These are phyloP conservation scores for Triops cancriformis DNA, from an alignment of 1,140 invertebrate genomes.

Conservation along the genomic window DNA sequence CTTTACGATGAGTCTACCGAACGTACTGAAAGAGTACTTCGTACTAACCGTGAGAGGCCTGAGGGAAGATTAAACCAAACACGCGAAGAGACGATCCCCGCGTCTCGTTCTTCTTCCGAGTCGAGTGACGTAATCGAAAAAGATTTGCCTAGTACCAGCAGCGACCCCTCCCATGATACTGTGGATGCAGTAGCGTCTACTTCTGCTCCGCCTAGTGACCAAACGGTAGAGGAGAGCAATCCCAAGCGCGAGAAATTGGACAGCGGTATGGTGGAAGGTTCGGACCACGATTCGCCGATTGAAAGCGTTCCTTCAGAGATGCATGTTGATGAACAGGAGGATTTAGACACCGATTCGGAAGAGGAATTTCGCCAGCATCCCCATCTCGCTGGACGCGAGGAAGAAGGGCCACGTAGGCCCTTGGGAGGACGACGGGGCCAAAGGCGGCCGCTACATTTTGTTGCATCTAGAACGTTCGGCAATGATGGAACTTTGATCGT, in stretches of 20 bases:
- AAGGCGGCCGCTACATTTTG: slow-evolving; percentile 4
- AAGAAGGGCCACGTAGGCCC: not conserved
- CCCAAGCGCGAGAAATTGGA: slow-evolving; percentile 50
- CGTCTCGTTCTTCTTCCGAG: slow-evolving; percentile 14
- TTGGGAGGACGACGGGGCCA: slow-evolving; percentile 12
- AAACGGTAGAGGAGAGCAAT: slow-evolving; percentile 16
- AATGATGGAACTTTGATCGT: slow-evolving; percentile 15
- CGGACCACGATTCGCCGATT: slow-evolving; percentile 26
- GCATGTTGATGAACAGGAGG: slow-evolving; percentile 29
- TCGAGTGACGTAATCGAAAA: not conserved
- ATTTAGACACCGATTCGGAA: slow-evolving; percentile 13
- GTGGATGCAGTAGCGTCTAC: not conserved
- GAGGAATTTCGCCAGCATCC: not conserved
- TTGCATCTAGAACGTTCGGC: slow-evolving; percentile 12
- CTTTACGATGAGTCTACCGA: not conserved
- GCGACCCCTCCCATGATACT: not conserved
- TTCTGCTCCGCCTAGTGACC: not conserved
- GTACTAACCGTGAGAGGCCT: slow-evolving; percentile 35
- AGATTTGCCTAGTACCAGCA: not conserved
- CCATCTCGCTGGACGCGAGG: slow-evolving; percentile 19
- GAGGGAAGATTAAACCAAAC: slow-evolving; percentile 33
- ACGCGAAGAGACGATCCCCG: not conserved
- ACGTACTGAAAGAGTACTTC: not conserved
- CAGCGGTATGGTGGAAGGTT: slow-evolving; percentile 46
- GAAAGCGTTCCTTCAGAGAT: slow-evolving; percentile 29